These are phyloP conservation scores for Athripsodes cinereus DNA, from an alignment of 2,888 invertebrate species.

Conservation along the genomic window DNA sequence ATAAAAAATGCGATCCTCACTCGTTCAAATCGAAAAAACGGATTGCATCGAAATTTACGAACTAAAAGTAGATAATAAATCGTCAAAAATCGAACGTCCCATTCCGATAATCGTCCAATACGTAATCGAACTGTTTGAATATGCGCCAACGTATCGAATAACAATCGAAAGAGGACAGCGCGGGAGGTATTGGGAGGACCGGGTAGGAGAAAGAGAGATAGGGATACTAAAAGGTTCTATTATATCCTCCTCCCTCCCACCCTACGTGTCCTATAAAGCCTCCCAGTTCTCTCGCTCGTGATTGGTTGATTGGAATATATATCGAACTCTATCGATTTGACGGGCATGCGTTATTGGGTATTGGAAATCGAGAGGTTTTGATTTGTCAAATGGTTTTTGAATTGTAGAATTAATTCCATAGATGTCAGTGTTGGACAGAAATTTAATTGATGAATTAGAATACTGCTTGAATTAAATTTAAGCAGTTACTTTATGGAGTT, in stretches of 20 bases:
- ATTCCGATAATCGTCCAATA: not conserved
- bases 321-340: not conserved
- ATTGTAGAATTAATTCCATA: too few species aligned
- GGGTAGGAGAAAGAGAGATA: not conserved
- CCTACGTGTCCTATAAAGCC: not conserved
- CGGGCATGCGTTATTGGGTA: not conserved
- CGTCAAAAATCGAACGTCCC: not conserved
- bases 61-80: too few species aligned
- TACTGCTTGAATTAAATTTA: too few species aligned
- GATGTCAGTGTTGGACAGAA: too few species aligned
- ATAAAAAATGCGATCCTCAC: too few species aligned
- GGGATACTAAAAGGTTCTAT: too few species aligned
- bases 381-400: too few species aligned
- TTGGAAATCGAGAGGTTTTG: too few species aligned
- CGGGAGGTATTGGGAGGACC: not conserved
- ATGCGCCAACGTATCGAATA: not conserved
- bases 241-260: not conserved
- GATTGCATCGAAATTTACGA: too few species aligned
- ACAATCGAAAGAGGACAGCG: not conserved
- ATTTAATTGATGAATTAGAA: too few species aligned
- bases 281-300: not conserved
- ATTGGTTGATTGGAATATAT: not conserved
- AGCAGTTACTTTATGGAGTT: too few species aligned
- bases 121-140: not conserved
- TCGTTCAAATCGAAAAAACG: too few species aligned